Evolutionary conservation across 2,888 invertebrate genomes (phyloP).

Genomic region (Ophonus ardosiacus): DNA sequence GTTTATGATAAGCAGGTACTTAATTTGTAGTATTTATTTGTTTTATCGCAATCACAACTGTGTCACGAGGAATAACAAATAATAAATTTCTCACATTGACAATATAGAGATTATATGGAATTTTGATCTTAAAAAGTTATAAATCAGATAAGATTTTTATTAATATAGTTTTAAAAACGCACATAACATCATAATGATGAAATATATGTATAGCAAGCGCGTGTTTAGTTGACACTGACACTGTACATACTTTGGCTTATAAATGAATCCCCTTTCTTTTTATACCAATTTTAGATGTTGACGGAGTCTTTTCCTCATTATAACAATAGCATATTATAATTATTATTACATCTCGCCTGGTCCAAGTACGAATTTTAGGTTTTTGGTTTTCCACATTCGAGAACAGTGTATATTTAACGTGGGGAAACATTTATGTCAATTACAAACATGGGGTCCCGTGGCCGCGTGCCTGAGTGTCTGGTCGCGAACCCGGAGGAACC

Average conservation of each 20-base stretch:
- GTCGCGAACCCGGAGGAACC: not conserved
- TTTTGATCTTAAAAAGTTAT: not conserved
- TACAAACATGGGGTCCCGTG: not conserved
- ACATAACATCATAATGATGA: not conserved
- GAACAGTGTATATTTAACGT: no score
- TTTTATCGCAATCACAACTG: not conserved
- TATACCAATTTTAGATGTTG: no score
- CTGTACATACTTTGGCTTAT: no score
- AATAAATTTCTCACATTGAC: not conserved
- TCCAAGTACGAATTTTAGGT: no score
- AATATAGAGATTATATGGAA: not conserved
- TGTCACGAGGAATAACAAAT: not conserved
- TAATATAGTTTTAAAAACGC: not conserved
- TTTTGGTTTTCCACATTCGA: no score
- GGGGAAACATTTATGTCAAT: not conserved
- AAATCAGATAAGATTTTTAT: not conserved
- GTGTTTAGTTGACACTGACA: no score
- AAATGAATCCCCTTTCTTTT: no score
- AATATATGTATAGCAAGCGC: not conserved
- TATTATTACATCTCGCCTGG: no score
- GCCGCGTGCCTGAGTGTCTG: not conserved
- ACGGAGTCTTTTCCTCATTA: no score
- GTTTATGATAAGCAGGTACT: no score
- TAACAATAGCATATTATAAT: no score
- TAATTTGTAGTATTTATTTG: not conserved